A percentile compares a stretch with the other conserved stretches of the same genome.
Conservation (phyloP, 2,113 vertebrate species). For the Clarias batrachus region DNA sequence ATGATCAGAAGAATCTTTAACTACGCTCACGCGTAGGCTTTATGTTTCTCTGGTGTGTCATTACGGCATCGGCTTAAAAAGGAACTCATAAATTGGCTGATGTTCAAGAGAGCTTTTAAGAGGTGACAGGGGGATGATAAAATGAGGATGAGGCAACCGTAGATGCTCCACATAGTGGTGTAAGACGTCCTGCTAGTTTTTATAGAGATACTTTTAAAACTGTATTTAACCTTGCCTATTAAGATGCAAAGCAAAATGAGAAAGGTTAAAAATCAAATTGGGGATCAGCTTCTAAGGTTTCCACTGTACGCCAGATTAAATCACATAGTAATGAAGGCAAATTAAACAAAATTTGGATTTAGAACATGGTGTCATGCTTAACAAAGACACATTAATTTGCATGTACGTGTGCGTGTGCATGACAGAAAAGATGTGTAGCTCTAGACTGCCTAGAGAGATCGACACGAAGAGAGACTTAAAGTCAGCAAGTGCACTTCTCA, state of each 20-base stretch:
- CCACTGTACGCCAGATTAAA: background rate
- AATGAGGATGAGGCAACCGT: conserved; percentile 13
- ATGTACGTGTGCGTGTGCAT: background rate
- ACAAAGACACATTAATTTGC: background rate
- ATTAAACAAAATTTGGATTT: background rate
- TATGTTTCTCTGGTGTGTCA: conserved; percentile 18
- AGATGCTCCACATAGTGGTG: background rate
- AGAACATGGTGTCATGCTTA: background rate
- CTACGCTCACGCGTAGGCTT: conserved; percentile 17
- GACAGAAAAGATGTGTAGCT: background rate
- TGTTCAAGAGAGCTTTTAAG: conserved; percentile 31
- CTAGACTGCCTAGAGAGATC: background rate
- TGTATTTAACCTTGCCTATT: conserved; percentile 9
- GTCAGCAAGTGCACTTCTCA: conserved; percentile 34
- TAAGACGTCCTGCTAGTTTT: background rate
- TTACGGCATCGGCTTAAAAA: conserved; percentile 12
- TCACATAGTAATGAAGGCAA: background rate
- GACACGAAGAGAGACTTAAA: conserved; percentile 9
- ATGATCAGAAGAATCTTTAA: conserved; percentile 42
- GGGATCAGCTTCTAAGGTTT: background rate
- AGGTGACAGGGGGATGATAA: background rate
- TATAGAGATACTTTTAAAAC: background rate
- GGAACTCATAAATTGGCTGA: conserved; percentile 38
- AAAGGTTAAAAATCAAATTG: background rate
- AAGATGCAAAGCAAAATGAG: background rate